Evolutionary conservation across 1,140 invertebrate species (phyloP).

Genomic region (Bombus turneri): DNA sequence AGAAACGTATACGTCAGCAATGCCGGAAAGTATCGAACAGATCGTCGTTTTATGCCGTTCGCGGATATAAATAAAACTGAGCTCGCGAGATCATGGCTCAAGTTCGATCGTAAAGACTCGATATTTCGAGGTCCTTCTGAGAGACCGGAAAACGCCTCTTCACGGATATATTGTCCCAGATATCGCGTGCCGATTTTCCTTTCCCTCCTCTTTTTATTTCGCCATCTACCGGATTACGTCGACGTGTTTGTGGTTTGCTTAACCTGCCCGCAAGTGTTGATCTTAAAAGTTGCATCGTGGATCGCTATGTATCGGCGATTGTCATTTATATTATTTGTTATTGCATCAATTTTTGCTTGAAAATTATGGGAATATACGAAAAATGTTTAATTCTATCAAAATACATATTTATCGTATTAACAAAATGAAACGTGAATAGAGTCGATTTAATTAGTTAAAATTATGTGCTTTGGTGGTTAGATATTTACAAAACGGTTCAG

Average conservation of each 20-base stretch:
- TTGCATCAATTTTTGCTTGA: no score
- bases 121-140: neutral
- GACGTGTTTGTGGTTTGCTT: neutral
- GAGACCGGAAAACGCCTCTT: neutral
- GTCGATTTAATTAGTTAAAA: neutral
- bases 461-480: neutral
- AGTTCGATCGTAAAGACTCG: constrained; percentile 36
- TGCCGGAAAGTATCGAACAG: constrained; percentile 23
- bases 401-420: neutral
- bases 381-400: neutral
- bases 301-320: neutral
- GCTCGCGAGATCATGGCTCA: constrained; percentile 9
- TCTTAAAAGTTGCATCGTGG: neutral
- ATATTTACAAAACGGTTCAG: neutral
- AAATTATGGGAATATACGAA: no score
- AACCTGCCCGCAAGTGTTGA: neutral
- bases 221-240: neutral
- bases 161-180: constrained; percentile 1
- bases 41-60: constrained; percentile 36
- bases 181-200: neutral
- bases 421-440: no score
- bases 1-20: constrained; percentile 27
- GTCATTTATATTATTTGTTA: neutral
- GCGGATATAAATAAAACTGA: constrained; percentile 56
- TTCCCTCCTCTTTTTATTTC: neutral